Percentiles rank a stretch among this genome's conserved stretches.
Conservation (phyloP, 1,140 invertebrate species). For the Drosophila azteca region DNA sequence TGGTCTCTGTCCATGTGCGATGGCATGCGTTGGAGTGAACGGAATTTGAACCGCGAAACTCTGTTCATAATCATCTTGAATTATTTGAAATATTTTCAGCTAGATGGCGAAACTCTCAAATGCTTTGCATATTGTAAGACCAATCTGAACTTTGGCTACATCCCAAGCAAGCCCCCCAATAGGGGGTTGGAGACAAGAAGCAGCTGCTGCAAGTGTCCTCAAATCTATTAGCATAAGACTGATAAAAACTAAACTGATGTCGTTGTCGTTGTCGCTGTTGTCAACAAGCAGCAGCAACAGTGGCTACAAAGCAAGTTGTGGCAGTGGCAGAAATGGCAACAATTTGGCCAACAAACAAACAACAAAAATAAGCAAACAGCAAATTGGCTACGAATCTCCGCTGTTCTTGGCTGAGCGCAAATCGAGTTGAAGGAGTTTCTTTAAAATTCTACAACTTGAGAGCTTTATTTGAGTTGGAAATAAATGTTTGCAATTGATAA, state of each 20-base stretch:
- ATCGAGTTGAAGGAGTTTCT: conserved; percentile 1
- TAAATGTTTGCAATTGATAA: too few relatives aligned
- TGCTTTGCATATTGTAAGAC: conserved; percentile 38
- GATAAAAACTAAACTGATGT: conserved; percentile 73
- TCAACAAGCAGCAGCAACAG: conserved; percentile 52
- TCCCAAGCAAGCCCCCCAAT: conserved; percentile 12
- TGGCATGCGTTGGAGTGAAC: neutral
- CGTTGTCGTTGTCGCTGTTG: conserved; percentile 68
- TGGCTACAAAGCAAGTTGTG: too few relatives aligned
- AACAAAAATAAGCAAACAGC: conserved; percentile 65
- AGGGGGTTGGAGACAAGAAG: conserved; percentile 19
- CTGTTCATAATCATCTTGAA: neutral
- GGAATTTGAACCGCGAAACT: neutral
- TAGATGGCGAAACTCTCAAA: conserved; percentile 8
- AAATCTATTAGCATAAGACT: conserved; percentile 77
- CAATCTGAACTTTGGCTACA: conserved; percentile 35
- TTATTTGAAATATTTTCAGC: conserved; percentile 20
- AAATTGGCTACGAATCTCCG: conserved; percentile 59
- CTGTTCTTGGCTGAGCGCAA: conserved; percentile 19
- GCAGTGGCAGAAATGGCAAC: conserved; percentile 8
- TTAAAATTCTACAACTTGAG: conserved; percentile 13
- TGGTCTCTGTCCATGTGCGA: conserved; percentile 11
- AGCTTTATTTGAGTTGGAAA: too few relatives aligned
- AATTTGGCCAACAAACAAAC: conserved; percentile 36
- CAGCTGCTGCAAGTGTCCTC: conserved; percentile 66